These are phyloP conservation scores for Vireo griseus DNA, from an alignment of 2,797 vertebrate species.

Conservation along the genomic window DNA sequence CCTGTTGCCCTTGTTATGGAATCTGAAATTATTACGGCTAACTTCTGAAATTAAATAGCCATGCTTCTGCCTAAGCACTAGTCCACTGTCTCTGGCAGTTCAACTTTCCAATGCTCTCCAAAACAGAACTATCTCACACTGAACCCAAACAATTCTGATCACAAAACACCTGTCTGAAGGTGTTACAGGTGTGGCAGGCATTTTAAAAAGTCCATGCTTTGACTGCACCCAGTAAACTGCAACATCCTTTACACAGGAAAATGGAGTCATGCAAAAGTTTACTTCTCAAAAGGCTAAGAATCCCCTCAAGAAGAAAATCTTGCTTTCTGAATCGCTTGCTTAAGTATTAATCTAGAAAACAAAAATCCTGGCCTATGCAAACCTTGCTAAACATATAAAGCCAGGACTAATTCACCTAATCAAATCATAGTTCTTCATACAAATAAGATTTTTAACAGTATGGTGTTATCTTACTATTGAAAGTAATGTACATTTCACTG, in stretches of 20 bases:
- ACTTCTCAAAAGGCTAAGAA: background rate
- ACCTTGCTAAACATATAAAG: background rate
- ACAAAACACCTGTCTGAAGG: background rate
- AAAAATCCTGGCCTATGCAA: background rate
- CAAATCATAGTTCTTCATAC: background rate
- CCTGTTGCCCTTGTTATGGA: background rate
- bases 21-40: background rate
- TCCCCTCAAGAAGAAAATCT: background rate
- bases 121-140: background rate
- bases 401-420: background rate
- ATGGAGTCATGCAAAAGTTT: background rate
- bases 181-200: background rate
- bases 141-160: background rate
- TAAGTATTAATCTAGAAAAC: background rate
- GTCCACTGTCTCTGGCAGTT: background rate
- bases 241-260: background rate
- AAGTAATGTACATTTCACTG: background rate
- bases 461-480: background rate
- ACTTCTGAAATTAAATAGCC: background rate
- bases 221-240: background rate
- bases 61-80: background rate
- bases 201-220: background rate
- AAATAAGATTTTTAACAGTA: background rate
- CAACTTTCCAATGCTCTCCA: background rate
- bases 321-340: background rate